These are phyloP conservation scores for Drosophila pectinifera DNA, from an alignment of 1,140 invertebrate genomes.

Conservation along the genomic window DNA sequence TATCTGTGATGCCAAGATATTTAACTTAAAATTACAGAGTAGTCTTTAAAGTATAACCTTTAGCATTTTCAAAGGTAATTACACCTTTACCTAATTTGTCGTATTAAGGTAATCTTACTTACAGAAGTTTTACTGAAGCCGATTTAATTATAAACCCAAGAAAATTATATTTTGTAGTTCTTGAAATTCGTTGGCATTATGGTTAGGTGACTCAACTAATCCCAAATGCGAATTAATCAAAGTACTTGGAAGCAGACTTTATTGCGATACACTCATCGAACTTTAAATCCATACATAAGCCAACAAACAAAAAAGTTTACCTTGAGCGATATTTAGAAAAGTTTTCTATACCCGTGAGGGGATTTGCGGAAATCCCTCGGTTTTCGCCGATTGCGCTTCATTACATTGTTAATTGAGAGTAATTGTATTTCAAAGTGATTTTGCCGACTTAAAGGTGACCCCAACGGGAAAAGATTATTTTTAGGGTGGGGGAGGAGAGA, in stretches of 20 bases:
- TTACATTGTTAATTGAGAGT: slow-evolving; percentile 42
- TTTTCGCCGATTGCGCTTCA: slow-evolving; percentile 30
- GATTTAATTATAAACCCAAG: neutral
- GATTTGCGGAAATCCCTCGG: slow-evolving; percentile 13
- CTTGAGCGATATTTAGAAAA: slow-evolving; percentile 26
- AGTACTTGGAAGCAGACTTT: neutral
- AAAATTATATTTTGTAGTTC: neutral
- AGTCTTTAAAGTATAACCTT: neutral
- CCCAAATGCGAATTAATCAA: neutral
- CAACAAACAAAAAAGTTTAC: slow-evolving; percentile 7
- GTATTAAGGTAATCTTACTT: too few relatives aligned
- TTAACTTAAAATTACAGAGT: neutral
- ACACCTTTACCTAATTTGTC: neutral
- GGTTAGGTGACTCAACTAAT: neutral
- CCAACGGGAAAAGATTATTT: neutral
- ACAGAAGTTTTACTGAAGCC: neutral
- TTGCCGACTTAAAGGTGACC: slow-evolving; percentile 19
- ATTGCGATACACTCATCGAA: neutral
- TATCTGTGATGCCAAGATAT: too few relatives aligned
- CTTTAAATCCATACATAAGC: neutral
- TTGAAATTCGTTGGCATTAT: too few relatives aligned
- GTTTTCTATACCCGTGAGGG: slow-evolving; percentile 19
- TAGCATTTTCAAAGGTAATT: neutral
- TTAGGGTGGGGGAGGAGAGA: neutral
- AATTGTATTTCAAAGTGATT: slow-evolving; percentile 41